These are phyloP conservation scores for Drosophila tani DNA, from an alignment of 1,140 invertebrate species.

Conservation along the genomic window DNA sequence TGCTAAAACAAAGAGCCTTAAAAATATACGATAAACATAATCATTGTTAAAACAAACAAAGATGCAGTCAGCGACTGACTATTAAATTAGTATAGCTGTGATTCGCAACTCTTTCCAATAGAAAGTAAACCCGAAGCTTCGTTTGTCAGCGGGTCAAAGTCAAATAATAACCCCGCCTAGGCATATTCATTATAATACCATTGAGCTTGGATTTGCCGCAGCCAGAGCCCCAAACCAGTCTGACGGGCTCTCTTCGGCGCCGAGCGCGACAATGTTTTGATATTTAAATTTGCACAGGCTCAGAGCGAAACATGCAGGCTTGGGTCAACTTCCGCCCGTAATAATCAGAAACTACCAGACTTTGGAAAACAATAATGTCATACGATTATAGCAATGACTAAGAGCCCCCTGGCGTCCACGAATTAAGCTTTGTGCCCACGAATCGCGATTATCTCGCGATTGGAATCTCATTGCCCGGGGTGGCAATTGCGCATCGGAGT, in stretches of 20 bases:
- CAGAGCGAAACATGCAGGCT: constrained; percentile 22
- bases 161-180: constrained; percentile 46
- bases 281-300: constrained; percentile 32
- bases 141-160: constrained; percentile 45
- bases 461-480: constrained; percentile 35
- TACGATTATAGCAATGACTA: constrained; percentile 44
- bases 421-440: constrained; percentile 23
- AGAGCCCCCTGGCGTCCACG: constrained; percentile 24
- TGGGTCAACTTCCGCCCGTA: constrained; percentile 26
- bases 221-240: constrained; percentile 26
- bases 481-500: constrained; percentile 12
- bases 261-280: constrained; percentile 29
- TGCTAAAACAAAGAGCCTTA: constrained; percentile 14
- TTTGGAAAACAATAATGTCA: constrained; percentile 30
- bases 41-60: constrained; percentile 50
- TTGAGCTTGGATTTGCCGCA: constrained; percentile 32
- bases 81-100: constrained; percentile 26
- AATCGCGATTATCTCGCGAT: constrained; percentile 33
- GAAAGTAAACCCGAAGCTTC: constrained; percentile 44
- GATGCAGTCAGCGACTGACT: constrained; percentile 8
- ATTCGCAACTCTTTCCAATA: constrained; percentile 41
- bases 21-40: constrained; percentile 19
- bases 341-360: background rate
- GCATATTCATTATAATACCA: constrained; percentile 48
- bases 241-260: constrained; percentile 22